Conservation (phyloP, 2,113 vertebrate genomes). For the Eulemur macaco region DNA sequence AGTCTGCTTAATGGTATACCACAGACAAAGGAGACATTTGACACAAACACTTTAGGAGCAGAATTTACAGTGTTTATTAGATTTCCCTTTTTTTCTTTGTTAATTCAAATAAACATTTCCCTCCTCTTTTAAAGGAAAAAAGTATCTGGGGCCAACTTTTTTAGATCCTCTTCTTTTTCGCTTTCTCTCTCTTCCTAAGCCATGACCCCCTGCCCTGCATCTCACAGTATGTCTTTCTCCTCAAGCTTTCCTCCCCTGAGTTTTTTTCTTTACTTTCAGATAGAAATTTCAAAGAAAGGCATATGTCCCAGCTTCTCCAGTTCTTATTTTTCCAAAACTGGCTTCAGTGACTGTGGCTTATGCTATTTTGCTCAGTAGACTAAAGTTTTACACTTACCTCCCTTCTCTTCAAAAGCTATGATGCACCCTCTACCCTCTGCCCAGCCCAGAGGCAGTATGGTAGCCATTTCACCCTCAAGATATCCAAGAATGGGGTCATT, state of each 20-base stretch:
- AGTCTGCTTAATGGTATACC: conserved; percentile 59
- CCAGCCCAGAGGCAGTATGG: not conserved
- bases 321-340: not conserved
- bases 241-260: not conserved
- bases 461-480: not conserved
- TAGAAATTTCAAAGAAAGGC: not conserved
- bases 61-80: conserved; percentile 57
- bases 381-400: not conserved
- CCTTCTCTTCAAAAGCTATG: not conserved
- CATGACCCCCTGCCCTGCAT: not conserved
- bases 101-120: conserved; percentile 62
- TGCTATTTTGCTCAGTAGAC: not conserved
- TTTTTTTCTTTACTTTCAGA: not conserved
- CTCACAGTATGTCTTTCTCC: not conserved
- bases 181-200: not conserved
- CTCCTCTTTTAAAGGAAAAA: conserved; percentile 51
- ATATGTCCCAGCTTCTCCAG: not conserved
- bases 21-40: conserved; percentile 51
- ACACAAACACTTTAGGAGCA: conserved; percentile 45
- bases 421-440: not conserved
- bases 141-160: not conserved
- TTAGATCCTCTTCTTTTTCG: not conserved
- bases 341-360: not conserved
- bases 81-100: conserved; percentile 59
- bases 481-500: not conserved